Percentiles rank a stretch among this genome's conserved stretches.
Conservation (phyloP, 1,140 invertebrate species). For the Trypoxylus dichotomus region DNA sequence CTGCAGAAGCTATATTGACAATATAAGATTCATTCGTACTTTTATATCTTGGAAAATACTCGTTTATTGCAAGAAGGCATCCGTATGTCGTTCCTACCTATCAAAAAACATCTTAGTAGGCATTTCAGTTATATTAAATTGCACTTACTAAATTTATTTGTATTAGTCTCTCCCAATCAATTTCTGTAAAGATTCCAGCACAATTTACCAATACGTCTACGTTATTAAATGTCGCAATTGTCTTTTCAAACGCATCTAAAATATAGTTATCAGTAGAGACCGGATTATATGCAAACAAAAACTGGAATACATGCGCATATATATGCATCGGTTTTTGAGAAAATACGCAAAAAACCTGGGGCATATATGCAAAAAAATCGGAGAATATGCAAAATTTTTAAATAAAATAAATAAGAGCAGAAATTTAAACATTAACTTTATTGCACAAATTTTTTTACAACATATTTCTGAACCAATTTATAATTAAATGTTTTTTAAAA, state of each 20-base stretch:
- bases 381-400: too few relatives aligned
- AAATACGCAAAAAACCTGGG: too few relatives aligned
- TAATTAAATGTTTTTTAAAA: too few relatives aligned
- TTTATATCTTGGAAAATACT: not conserved
- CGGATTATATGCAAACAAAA: too few relatives aligned
- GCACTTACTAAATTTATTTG: slow-evolving; percentile 4
- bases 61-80: not conserved
- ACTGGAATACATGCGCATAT: too few relatives aligned
- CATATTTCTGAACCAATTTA: too few relatives aligned
- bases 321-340: too few relatives aligned
- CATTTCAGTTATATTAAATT: not conserved
- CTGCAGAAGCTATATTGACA: not conserved
- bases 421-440: too few relatives aligned
- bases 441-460: too few relatives aligned
- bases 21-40: not conserved
- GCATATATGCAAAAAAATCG: too few relatives aligned
- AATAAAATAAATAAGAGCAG: too few relatives aligned
- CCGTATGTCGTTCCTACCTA: not conserved
- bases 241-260: not conserved
- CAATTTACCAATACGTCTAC: not conserved
- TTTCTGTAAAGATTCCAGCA: not conserved
- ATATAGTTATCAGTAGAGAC: too few relatives aligned
- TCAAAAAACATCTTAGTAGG: not conserved
- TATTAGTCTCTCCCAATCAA: not conserved
- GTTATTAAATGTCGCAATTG: not conserved